These are phyloP conservation scores for Pantherophis vulpinus DNA, from an alignment of 2,797 vertebrate species.

Conservation along the genomic window DNA sequence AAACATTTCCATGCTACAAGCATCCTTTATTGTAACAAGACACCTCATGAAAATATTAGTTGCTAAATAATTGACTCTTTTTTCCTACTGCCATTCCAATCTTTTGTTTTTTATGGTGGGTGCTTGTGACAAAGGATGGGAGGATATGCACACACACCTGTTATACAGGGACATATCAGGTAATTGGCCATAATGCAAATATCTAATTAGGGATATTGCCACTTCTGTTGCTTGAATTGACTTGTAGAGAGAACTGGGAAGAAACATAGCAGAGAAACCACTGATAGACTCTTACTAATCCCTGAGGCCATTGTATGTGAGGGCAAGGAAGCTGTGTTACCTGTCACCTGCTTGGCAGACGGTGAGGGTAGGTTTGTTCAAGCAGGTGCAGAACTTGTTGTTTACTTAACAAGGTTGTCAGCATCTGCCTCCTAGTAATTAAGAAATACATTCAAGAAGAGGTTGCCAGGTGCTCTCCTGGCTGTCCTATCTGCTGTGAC, in stretches of 20 bases:
- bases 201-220: conserved; percentile 49
- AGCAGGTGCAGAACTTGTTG: conserved; percentile 71
- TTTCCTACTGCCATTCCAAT: conserved; percentile 11
- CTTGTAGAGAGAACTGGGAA: neutral
- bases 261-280: conserved; percentile 4
- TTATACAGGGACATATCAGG: neutral
- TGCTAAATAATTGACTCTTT: neutral
- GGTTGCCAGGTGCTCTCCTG: conserved; percentile 70
- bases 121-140: fast-evolving
- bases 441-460: conserved; percentile 58
- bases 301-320: conserved; percentile 8
- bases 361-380: conserved; percentile 39
- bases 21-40: neutral
- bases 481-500: conserved; percentile 56
- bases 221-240: neutral
- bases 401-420: conserved; percentile 66
- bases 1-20: neutral
- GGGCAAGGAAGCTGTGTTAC: conserved; percentile 30
- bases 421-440: conserved; percentile 63
- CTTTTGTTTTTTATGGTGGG: neutral
- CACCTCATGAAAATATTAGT: neutral
- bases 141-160: neutral
- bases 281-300: conserved; percentile 21
- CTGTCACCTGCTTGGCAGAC: conserved; percentile 26
- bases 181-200: conserved; percentile 36